Conservation (phyloP, 2,113 vertebrate genomes). For the Nanorana parkeri region DNA sequence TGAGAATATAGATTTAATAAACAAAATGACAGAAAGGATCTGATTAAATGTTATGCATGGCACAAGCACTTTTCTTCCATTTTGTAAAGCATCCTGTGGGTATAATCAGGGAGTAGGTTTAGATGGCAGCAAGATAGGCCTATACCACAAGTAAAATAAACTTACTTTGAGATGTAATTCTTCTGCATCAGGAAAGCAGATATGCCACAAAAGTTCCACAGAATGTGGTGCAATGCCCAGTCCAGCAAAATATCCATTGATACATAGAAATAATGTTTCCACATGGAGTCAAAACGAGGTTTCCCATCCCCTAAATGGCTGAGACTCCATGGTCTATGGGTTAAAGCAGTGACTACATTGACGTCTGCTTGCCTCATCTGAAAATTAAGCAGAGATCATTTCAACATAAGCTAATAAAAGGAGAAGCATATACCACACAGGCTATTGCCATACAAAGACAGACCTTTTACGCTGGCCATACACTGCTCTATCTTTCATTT, state of each 20-base stretch:
- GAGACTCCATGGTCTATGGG: constrained; percentile 90
- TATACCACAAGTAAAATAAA: too few relatives aligned
- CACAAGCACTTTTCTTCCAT: too few relatives aligned
- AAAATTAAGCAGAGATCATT: constrained; percentile 16
- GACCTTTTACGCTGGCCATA: too few relatives aligned
- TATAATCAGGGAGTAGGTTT: too few relatives aligned
- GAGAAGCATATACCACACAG: neutral
- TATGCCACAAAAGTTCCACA: constrained; percentile 90
- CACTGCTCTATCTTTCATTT: too few relatives aligned
- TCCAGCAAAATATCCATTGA: constrained; percentile 84
- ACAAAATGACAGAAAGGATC: too few relatives aligned
- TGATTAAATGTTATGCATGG: too few relatives aligned
- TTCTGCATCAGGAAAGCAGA: constrained; percentile 94
- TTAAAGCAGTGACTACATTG: constrained; percentile 89
- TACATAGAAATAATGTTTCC: constrained; percentile 79
- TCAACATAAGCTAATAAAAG: neutral
- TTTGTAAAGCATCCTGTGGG: too few relatives aligned
- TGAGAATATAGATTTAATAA: too few relatives aligned
- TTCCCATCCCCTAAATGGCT: constrained; percentile 82
- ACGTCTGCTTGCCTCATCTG: constrained; percentile 92
- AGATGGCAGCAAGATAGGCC: too few relatives aligned
- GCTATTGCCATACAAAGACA: too few relatives aligned
- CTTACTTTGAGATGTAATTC: constrained; percentile 86
- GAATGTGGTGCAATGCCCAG: constrained; percentile 87
- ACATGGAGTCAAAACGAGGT: constrained; percentile 72